Conservation (phyloP, 2,888 invertebrate genomes). For the Xylota segnis region DNA sequence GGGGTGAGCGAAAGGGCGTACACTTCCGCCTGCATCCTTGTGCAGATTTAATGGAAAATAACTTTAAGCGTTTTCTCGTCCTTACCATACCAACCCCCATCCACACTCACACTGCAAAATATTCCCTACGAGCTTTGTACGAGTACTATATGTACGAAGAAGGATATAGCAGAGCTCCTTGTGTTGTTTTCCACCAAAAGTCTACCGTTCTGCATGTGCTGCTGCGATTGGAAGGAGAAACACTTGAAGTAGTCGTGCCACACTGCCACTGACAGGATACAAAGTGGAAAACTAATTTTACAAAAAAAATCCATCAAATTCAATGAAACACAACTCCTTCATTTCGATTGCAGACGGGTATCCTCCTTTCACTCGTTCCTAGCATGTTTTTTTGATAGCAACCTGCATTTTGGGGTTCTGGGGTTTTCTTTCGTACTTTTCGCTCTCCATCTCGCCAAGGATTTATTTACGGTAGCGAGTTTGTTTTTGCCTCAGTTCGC, state of each 20-base stretch:
- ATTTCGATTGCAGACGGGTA: background rate
- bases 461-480: background rate
- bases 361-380: background rate
- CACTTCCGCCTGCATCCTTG: constrained; percentile 30
- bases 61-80: constrained; percentile 45
- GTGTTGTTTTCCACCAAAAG: background rate
- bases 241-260: constrained; percentile 24
- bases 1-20: background rate
- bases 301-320: constrained; percentile 77
- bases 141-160: background rate
- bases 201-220: constrained; percentile 7
- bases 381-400: background rate
- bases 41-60: constrained; percentile 54
- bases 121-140: too few species aligned
- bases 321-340: constrained; percentile 31
- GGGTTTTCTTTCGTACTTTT: background rate
- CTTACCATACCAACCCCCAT: too few species aligned
- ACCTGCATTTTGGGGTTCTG: background rate
- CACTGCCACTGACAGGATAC: constrained; percentile 81
- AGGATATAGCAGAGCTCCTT: background rate
- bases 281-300: constrained; percentile 82
- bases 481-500: background rate
- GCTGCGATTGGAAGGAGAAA: background rate
- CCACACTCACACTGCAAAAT: too few species aligned
- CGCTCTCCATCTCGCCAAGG: background rate